phyloP scores from a whole-genome alignment of 2,888 invertebrate genomes.

The Corythucha ciliata region DNA sequence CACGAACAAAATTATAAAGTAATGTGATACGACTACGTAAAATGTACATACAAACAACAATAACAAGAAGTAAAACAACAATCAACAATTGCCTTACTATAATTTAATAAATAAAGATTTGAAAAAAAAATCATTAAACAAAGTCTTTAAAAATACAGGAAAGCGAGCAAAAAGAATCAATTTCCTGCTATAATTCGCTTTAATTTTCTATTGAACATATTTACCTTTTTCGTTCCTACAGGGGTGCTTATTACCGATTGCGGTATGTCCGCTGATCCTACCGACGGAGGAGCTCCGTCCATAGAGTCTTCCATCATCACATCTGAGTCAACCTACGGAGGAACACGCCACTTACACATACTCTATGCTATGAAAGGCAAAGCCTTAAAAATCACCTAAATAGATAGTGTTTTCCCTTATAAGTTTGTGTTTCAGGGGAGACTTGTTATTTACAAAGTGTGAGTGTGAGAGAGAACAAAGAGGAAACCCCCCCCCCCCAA shows the following conservation, averaged over 20 bases:
- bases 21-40: neutral
- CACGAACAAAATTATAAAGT: neutral
- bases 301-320: slow-evolving; percentile 65
- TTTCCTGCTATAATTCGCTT: neutral
- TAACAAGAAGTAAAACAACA: neutral
- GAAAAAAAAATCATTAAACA: no score
- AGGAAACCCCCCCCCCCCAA: no score
- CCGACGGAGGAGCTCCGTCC: slow-evolving; percentile 70
- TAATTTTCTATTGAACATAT: slow-evolving; percentile 6
- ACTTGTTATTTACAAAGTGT: no score
- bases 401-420: no score
- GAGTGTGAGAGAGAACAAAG: no score
- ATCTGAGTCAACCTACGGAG: slow-evolving; percentile 36
- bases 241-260: neutral
- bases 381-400: no score
- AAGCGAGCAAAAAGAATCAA: no score
- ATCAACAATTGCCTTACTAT: neutral
- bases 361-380: no score
- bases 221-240: slow-evolving; percentile 39
- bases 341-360: slow-evolving; percentile 14
- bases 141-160: no score
- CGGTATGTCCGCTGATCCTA: slow-evolving; percentile 20
- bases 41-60: neutral
- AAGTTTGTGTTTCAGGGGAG: no score
- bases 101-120: neutral